Conservation (phyloP, 2,113 vertebrate species). For the Leptobrachium ailaonicum region DNA sequence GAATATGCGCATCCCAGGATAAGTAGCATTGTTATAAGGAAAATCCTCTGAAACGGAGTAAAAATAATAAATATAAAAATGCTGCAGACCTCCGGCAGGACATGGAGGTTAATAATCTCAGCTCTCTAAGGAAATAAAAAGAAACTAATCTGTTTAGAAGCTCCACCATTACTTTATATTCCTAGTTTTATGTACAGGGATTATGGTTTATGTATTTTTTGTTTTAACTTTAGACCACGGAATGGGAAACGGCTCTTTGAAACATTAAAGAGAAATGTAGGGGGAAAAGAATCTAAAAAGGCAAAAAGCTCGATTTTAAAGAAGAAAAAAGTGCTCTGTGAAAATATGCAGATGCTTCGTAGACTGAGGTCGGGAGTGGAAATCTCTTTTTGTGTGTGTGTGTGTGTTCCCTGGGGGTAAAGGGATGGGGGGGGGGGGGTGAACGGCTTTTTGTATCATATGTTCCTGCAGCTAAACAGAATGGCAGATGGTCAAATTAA, state of each 20-base stretch:
- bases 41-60: neutral
- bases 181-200: no score
- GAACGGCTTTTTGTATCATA: constrained; percentile 56
- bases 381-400: constrained; percentile 38
- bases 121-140: neutral
- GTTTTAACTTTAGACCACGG: no score
- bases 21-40: neutral
- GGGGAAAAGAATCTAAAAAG: no score
- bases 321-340: constrained; percentile 38
- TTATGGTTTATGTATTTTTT: no score
- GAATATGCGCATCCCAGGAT: neutral
- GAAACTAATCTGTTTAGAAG: neutral
- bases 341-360: constrained; percentile 49
- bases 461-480: constrained; percentile 74
- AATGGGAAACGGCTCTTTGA: no score
- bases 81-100: neutral
- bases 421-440: constrained; percentile 25
- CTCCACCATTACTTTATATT: no score
- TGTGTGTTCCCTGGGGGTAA: neutral
- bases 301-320: constrained; percentile 35
- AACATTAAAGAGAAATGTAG: no score
- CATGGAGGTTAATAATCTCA: neutral
- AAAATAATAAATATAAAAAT: neutral
- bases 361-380: constrained; percentile 50
- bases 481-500: constrained; percentile 81